Base-by-base conservation (phyloP, 2,113 vertebrate genomes). In the Zootoca vivipara region DNA sequence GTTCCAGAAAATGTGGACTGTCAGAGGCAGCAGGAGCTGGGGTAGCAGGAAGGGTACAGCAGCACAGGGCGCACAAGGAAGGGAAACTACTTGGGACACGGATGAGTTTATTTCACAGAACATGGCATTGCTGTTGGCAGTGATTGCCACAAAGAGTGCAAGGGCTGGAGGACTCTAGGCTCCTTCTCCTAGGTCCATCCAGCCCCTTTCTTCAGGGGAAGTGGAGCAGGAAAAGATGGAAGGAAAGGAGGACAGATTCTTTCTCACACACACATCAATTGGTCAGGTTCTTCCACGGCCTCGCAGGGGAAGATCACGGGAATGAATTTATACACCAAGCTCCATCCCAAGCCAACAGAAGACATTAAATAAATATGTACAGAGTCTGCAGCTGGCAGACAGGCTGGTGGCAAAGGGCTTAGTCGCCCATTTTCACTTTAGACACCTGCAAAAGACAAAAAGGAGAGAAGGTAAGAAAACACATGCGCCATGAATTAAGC, bases 341-440 rank as follows among this genome's bases (percentile, higher is more conserved):
- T 92, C 89, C 84, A 40, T 30, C 74, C 80, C 82, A 77, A 67
- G 62, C 62, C 87, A 83, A 69, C 81, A 88, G 87, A 94, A 96
- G 96, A 96, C 90, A 94, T 97, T 96, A 96, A 97, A 97, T 97
- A 97, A 97, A 87, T 97, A 97, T 96, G 87, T 95, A 96, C 93
- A 94, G 93, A 90, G 94, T 93, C 72, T 92, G 92, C 86, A 88
- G 95, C 87, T 83, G 65, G 18, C 62, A 64, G 93, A 89, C 82
- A 84, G 86, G 73, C 28, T 85, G 82, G 13, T 16, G 33, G 73
- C 82, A 77, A 64, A 52, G 65, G 85, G 89, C 67, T 96, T 98
- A 99, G 95, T 99, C 97, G 62, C 99, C 99, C 99, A 99, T 99
- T 97, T 99, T 99, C 98, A 99, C 98, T 97, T 97, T 99, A n/a